A percentile compares a stretch with the other conserved stretches of the same genome.
These are phyloP conservation scores for Casuarius casuarius DNA, from an alignment of 2,113 vertebrate genomes.

Conservation along the genomic window DNA sequence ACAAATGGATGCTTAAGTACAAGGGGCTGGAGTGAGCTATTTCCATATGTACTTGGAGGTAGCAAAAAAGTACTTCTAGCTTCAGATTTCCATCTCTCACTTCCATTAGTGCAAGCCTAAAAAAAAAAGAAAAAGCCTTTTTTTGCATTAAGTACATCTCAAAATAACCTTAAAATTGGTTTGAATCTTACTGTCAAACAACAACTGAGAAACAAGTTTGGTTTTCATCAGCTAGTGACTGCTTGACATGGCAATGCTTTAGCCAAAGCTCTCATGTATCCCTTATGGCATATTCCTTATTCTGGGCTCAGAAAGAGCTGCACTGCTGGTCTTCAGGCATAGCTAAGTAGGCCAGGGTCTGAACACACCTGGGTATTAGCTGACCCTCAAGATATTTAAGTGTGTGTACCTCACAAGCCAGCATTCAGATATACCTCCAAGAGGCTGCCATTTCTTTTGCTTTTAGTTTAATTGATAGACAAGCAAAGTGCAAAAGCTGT, in stretches of 20 bases:
- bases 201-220: background rate
- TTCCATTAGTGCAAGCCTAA: background rate
- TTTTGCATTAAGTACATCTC: background rate
- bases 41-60: background rate
- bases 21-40: background rate
- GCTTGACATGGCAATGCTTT: rapidly evolving
- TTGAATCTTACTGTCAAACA: background rate
- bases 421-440: background rate
- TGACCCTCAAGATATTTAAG: background rate
- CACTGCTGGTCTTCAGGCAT: rapidly evolving
- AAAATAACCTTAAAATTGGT: background rate
- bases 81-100: background rate
- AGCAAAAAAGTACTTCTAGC: background rate
- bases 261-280: rapidly evolving
- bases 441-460: background rate
- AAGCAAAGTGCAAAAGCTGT: background rate
- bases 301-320: background rate
- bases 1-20: conserved; percentile 3
- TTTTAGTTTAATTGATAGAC: background rate
- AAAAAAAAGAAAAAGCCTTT: background rate
- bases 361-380: rapidly evolving
- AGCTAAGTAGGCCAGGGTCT: rapidly evolving
- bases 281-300: background rate
- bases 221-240: background rate
- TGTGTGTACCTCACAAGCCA: background rate